Evolutionary conservation across 2,888 invertebrate genomes (phyloP).

Genomic region (Julus scandinavius): DNA sequence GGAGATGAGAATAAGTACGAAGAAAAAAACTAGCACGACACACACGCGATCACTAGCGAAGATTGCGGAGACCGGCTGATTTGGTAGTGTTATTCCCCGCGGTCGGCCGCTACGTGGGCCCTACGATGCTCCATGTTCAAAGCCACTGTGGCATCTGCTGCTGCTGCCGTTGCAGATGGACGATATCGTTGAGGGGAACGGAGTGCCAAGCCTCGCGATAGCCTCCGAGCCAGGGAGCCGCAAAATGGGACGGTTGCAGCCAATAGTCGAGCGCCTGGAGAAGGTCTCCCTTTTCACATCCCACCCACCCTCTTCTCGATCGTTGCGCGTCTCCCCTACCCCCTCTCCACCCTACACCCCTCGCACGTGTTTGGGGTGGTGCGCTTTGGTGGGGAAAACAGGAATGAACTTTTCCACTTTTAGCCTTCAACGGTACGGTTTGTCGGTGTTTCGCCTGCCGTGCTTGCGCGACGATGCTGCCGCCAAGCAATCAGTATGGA

Average conservation of each 20-base stretch:
- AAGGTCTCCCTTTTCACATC: background rate
- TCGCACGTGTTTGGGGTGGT: background rate
- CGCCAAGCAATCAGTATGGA: background rate
- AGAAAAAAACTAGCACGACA: background rate
- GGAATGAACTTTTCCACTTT: background rate
- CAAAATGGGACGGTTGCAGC: background rate
- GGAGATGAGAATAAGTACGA: background rate
- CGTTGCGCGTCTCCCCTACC: background rate
- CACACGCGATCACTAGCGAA: background rate
- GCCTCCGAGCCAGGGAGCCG: background rate
- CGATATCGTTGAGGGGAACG: background rate
- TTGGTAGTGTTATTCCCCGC: background rate
- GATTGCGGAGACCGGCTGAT: background rate
- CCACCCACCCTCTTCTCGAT: background rate
- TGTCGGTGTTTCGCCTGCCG: background rate
- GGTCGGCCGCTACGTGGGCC: background rate
- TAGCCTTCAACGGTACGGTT: background rate
- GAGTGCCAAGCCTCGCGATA: background rate
- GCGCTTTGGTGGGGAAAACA: background rate
- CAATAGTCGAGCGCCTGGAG: background rate
- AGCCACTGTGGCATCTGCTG: constrained; percentile 47
- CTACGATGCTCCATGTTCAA: background rate
- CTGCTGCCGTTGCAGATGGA: constrained; percentile 13
- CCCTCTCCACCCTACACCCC: background rate
- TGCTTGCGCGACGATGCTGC: background rate